Base-by-base conservation (phyloP, 2,113 vertebrate species). In the Lepus europaeus region DNA sequence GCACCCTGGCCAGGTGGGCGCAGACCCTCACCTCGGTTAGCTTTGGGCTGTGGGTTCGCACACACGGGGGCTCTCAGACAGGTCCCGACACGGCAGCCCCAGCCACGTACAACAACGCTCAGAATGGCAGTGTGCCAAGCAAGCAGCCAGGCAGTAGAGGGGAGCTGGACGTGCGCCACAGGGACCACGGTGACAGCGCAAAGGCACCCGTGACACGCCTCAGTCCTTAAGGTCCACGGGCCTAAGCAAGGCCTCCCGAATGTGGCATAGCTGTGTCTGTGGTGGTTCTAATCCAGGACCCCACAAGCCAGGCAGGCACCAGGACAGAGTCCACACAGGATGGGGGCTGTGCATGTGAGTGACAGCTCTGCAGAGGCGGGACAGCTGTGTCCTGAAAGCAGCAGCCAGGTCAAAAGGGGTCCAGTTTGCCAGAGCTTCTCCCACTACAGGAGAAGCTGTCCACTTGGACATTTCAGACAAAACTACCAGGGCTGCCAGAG, bases 121-220 rank as follows among this genome's bases (percentile, higher is more conserved):
- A 76, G 80, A 91, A 27, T 13, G 2, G 0, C 4, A 49, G 10
- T 0, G 19, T 5, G 68, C 68, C 22, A 22, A 9, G 6, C 27
- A 0, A 22, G 61, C 39, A 31, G 56, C 33, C 22, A 33, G 39
- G 9, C 3, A 56, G 23, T 2, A 25, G 20, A 23, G n/a, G 36
- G 9, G 9, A 19, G 14, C 9, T 14, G 49, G 22, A 9, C 1
- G 0, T 9, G 39, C 23, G n/a, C 3, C 3, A 1, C 3, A 23
- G 22, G 19, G 29, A 27, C 1, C 0, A 0, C 4, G 13, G 66
- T 0, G 39, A 31, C 19, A 29, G 6, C 2, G 7, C 73, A 90
- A 74, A 88, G 45, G 23, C 1, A 22, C 9, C 8, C 19, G 5
- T 17, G 1, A 36, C 7, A 0, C 22, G 19, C 53, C 74, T 9